Conservation (phyloP, 2,888 invertebrate species). For the Callinectes sapidus region DNA sequence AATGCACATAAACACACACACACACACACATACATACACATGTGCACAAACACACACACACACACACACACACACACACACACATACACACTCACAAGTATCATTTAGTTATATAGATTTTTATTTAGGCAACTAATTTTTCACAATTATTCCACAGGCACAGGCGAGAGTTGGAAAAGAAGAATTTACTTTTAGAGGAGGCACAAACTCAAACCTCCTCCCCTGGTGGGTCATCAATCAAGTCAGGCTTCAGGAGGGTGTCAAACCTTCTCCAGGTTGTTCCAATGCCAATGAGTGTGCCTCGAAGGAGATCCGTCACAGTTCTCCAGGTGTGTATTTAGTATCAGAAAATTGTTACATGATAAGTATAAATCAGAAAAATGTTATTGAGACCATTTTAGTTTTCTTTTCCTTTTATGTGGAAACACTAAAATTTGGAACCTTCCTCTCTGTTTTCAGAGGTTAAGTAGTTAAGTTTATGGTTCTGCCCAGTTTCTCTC, state of each 20-base stretch:
- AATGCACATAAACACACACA: neutral
- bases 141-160: constrained; percentile 53
- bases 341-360: neutral
- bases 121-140: neutral
- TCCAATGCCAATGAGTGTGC: constrained; percentile 72
- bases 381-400: neutral
- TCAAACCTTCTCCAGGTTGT: constrained; percentile 71
- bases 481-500: neutral
- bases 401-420: neutral
- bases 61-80: neutral
- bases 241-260: constrained; percentile 71
- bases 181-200: constrained; percentile 72
- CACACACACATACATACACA: neutral
- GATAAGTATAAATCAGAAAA: neutral
- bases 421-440: neutral
- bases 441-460: neutral
- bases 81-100: neutral
- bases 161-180: constrained; percentile 68
- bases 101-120: neutral
- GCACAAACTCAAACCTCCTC: constrained; percentile 73
- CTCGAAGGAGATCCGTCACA: constrained; percentile 69
- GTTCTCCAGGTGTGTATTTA: constrained; percentile 63
- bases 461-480: neutral
- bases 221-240: constrained; percentile 72
- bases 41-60: neutral